Conservation (phyloP, 2,888 invertebrate genomes). For the Cosmia trapezina region DNA sequence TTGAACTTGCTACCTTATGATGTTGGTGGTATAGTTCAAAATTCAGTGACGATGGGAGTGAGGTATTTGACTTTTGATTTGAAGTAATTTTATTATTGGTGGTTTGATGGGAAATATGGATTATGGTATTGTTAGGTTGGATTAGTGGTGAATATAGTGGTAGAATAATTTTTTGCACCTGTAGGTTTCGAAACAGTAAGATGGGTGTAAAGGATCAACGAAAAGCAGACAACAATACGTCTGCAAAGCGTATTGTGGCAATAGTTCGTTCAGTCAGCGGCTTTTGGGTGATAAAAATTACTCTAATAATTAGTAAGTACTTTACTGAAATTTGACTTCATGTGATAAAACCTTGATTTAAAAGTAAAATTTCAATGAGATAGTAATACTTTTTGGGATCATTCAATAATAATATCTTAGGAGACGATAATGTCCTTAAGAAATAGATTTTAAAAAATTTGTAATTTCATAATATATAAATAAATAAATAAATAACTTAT, state of each 20-base stretch:
- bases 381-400: neutral
- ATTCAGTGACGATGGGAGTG: neutral
- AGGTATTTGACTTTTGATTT: slow-evolving; percentile 30
- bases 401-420: neutral
- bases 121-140: slow-evolving; percentile 9
- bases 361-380: too few species aligned
- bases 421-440: too few species aligned
- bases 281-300: neutral
- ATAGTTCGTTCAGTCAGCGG: neutral
- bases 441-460: neutral
- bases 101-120: neutral
- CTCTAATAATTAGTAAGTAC: neutral
- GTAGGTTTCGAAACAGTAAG: neutral
- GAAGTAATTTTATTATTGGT: slow-evolving; percentile 22
- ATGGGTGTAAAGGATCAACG: neutral
- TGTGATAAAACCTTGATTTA: neutral
- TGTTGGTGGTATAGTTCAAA: neutral
- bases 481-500: too few species aligned
- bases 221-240: neutral
- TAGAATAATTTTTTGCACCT: neutral
- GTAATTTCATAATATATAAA: neutral
- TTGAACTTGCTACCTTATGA: slow-evolving; percentile 18
- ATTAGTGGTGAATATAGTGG: neutral
- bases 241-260: neutral
- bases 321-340: neutral